These are phyloP conservation scores for Platycnemis pennipes DNA, from an alignment of 2,888 invertebrate genomes.

Conservation along the genomic window DNA sequence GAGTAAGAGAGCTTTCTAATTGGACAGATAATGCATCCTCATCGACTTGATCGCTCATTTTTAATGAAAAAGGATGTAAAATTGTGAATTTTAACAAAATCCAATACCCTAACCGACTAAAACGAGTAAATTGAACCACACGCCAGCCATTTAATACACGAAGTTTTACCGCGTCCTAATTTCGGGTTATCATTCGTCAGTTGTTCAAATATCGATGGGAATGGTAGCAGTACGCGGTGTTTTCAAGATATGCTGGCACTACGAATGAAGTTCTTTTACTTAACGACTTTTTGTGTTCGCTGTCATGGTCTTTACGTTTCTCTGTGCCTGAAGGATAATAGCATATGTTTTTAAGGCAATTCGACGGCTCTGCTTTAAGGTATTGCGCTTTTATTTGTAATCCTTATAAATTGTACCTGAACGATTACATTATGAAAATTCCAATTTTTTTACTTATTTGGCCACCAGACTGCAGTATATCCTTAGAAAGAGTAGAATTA, in stretches of 20 bases:
- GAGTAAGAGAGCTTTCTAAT: slow-evolving; percentile 42
- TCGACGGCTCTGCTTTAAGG: no score
- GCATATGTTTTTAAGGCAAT: no score
- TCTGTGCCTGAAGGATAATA: no score
- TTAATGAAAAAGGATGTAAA: not conserved
- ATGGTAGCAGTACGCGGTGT: not conserved
- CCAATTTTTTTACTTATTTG: no score
- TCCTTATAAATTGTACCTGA: no score
- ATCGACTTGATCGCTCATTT: slow-evolving; percentile 32
- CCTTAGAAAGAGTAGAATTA: no score
- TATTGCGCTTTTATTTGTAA: no score
- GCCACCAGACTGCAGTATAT: no score
- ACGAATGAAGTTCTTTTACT: no score
- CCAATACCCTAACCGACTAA: not conserved
- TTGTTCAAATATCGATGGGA: not conserved
- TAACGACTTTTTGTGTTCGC: no score
- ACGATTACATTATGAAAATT: no score
- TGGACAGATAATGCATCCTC: slow-evolving; percentile 37
- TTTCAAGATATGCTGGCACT: not conserved
- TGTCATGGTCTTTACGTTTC: no score
- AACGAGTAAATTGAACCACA: not conserved
- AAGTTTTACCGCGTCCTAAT: not conserved
- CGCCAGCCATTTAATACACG: not conserved
- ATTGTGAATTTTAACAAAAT: not conserved
- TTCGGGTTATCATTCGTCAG: not conserved